Percentiles rank a stretch among this genome's conserved stretches.
Conservation (phyloP, 1,140 invertebrate species). For the Philotrypesis tridentata region DNA sequence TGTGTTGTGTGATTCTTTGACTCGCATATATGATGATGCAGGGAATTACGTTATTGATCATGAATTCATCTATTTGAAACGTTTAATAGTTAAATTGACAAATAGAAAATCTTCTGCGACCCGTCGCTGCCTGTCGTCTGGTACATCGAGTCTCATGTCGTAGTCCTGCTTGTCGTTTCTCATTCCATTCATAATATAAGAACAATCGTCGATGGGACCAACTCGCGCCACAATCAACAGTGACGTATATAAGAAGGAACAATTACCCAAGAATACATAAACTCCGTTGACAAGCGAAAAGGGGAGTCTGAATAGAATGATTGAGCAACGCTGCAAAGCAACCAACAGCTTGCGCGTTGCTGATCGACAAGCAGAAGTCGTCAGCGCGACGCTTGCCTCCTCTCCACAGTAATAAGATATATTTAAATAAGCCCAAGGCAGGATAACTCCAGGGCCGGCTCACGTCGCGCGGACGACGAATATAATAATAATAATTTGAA, state of each 20-base stretch:
- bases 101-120: constrained; percentile 55
- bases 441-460: constrained; percentile 1
- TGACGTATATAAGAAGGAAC: not conserved
- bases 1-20: constrained; percentile 26
- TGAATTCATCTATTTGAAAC: constrained; percentile 24
- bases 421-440: not conserved
- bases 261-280: not conserved
- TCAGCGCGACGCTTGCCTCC: not conserved
- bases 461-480: not conserved
- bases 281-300: not conserved
- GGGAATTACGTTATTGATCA: constrained; percentile 15
- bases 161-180: constrained; percentile 69
- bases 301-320: constrained; percentile 48
- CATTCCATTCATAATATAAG: constrained; percentile 57
- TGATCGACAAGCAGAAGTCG: not conserved
- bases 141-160: constrained; percentile 72
- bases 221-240: not conserved
- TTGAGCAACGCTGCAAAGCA: constrained; percentile 42
- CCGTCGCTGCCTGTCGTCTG: constrained; percentile 67
- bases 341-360: not conserved
- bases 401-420: too few relatives aligned
- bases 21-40: not conserved
- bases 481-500: not conserved
- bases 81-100: constrained; percentile 10
- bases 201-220: not conserved